These are phyloP conservation scores for Danio jaintianensis DNA, from an alignment of 2,797 vertebrate genomes.

Conservation along the genomic window DNA sequence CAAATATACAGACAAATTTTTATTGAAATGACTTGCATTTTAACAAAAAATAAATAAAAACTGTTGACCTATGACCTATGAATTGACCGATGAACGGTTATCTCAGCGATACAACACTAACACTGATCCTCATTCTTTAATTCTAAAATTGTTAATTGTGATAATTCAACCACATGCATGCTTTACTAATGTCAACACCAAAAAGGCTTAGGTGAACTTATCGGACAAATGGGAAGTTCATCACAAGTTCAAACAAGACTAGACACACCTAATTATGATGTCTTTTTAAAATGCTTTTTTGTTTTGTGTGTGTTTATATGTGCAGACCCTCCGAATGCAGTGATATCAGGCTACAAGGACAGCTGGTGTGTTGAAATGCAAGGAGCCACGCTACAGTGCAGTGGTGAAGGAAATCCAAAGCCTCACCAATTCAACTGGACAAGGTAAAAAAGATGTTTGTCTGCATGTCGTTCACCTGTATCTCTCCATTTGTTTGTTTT, in stretches of 20 bases:
- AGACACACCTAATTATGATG: neutral
- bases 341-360: conserved; percentile 78
- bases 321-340: conserved; percentile 82
- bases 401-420: conserved; percentile 86
- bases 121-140: too few species aligned
- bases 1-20: too few species aligned
- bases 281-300: neutral
- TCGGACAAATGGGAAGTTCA: neutral
- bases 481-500: neutral
- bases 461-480: conserved; percentile 27
- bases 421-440: conserved; percentile 86
- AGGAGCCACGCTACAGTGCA: conserved; percentile 81
- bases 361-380: conserved; percentile 82
- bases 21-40: too few species aligned
- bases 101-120: too few species aligned
- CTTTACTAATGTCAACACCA: neutral
- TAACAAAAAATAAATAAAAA: too few species aligned
- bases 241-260: conserved; percentile 9
- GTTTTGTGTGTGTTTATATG: conserved; percentile 22
- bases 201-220: neutral
- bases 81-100: too few species aligned
- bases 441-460: conserved; percentile 77
- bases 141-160: neutral
- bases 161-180: neutral
- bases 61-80: too few species aligned